phyloP scores from a whole-genome alignment of 2,888 invertebrate species.

The Caenorhabditis sp. region DNA sequence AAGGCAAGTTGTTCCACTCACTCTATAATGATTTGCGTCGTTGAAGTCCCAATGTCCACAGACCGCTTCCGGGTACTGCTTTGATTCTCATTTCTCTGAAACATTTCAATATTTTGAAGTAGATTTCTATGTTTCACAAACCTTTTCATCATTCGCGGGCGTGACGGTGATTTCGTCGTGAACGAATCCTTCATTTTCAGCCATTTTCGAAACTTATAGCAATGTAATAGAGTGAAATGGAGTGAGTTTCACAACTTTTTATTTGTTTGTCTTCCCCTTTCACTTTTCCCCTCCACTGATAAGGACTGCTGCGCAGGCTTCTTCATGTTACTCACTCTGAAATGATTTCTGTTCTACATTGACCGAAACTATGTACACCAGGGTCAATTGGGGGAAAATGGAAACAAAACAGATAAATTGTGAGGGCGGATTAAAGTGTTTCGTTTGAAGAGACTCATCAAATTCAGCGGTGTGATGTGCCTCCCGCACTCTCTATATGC shows the following conservation, averaged over 20 bases:
- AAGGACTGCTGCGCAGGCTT: too few species aligned
- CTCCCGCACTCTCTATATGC: slow-evolving; percentile 30
- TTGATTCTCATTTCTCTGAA: slow-evolving; percentile 5
- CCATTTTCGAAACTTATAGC: slow-evolving; percentile 8
- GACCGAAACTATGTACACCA: too few species aligned
- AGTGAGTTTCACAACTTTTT: slow-evolving; percentile 15
- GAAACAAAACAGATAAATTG: background rate
- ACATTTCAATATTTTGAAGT: background rate
- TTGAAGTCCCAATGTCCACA: slow-evolving; percentile 48
- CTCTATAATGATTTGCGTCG: slow-evolving; percentile 51
- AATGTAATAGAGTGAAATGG: background rate
- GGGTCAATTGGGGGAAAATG: too few species aligned
- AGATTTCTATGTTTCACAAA: background rate
- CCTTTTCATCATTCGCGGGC: slow-evolving; percentile 3
- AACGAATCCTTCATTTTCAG: slow-evolving; percentile 43
- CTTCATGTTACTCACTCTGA: too few species aligned
- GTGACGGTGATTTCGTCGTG: slow-evolving; percentile 24
- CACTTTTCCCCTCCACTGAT: too few species aligned
- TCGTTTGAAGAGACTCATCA: background rate
- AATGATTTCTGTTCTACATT: too few species aligned
- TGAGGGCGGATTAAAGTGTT: background rate
- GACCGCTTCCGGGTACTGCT: slow-evolving; percentile 19
- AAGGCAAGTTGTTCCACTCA: background rate
- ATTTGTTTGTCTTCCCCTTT: background rate
- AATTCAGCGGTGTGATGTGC: background rate